These are phyloP conservation scores for Melinaea marsaeus DNA, from an alignment of 2,888 invertebrate species.

Conservation along the genomic window DNA sequence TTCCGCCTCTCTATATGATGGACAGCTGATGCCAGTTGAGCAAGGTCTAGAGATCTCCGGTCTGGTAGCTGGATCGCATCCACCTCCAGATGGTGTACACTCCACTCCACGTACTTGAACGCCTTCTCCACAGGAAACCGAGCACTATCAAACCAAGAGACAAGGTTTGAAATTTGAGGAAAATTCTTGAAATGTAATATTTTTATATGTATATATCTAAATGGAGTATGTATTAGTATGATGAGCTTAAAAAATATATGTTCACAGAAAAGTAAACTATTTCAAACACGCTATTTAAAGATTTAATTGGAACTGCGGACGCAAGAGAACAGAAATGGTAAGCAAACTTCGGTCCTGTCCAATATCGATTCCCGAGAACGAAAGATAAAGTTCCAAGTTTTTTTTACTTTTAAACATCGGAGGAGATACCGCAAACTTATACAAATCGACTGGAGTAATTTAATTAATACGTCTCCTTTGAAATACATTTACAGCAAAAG, in stretches of 20 bases:
- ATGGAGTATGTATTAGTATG: no score
- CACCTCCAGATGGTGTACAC: slow-evolving; percentile 82
- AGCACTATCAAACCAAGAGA: slow-evolving; percentile 81
- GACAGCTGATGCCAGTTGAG: slow-evolving; percentile 85
- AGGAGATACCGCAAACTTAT: slow-evolving; percentile 11
- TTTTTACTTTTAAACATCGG: slow-evolving; percentile 10
- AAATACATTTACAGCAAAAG: no score
- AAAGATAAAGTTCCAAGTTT: slow-evolving; percentile 12
- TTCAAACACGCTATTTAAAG: no score
- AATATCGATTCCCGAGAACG: slow-evolving; percentile 2
- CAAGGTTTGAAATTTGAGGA: background rate
- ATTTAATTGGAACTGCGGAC: no score
- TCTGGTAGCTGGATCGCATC: slow-evolving; percentile 82
- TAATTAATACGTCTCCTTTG: background rate
- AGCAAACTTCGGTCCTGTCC: slow-evolving; percentile 11
- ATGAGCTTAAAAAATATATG: no score
- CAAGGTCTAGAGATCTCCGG: slow-evolving; percentile 85
- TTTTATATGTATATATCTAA: background rate
- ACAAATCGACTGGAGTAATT: background rate
- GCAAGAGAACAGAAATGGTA: background rate
- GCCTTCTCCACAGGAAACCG: slow-evolving; percentile 94
- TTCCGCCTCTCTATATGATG: slow-evolving; percentile 66
- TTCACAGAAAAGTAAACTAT: no score
- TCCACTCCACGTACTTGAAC: slow-evolving; percentile 89
- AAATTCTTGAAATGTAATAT: background rate